Evolutionary conservation across 2,797 vertebrate species (phyloP).

Genomic region (Sebastes alutus): DNA sequence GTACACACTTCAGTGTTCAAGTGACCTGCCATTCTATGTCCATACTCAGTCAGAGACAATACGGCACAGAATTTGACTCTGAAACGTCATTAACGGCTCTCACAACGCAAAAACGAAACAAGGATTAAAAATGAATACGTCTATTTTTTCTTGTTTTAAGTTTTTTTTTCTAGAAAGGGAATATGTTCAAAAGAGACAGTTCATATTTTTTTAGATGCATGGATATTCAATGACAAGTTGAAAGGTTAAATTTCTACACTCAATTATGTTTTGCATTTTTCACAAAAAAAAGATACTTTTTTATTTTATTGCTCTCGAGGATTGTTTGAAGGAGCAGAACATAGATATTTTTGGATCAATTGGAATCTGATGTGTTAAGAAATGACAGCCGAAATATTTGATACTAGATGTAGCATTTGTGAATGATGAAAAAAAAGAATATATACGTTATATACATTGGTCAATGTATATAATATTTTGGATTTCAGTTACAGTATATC

Average conservation of each 20-base stretch:
- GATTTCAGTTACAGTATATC: constrained; percentile 62
- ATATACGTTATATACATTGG: constrained; percentile 59
- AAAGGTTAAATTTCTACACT: constrained; percentile 61
- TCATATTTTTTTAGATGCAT: constrained; percentile 79
- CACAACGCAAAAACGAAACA: constrained; percentile 40
- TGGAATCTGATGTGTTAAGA: constrained; percentile 48
- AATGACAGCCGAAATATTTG: constrained; percentile 65
- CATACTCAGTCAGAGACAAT: constrained; percentile 30
- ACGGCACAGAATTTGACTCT: constrained; percentile 22
- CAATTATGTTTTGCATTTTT: constrained; percentile 64
- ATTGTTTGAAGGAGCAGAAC: constrained; percentile 59
- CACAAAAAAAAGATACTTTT: constrained; percentile 52
- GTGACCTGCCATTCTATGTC: constrained; percentile 17
- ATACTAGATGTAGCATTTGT: constrained; percentile 77
- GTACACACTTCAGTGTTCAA: neutral
- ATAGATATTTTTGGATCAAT: constrained; percentile 72
- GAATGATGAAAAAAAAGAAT: constrained; percentile 37
- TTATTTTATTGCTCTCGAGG: constrained; percentile 69
- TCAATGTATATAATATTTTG: constrained; percentile 76
- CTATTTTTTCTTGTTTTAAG: constrained; percentile 70
- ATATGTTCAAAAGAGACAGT: constrained; percentile 53
- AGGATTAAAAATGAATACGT: constrained; percentile 50
- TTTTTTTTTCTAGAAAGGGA: constrained; percentile 66
- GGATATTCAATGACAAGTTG: constrained; percentile 59
- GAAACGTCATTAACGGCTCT: constrained; percentile 32